These are phyloP conservation scores for Pseudolaguvia tuberculata DNA, from an alignment of 2,113 vertebrate genomes.

Conservation along the genomic window DNA sequence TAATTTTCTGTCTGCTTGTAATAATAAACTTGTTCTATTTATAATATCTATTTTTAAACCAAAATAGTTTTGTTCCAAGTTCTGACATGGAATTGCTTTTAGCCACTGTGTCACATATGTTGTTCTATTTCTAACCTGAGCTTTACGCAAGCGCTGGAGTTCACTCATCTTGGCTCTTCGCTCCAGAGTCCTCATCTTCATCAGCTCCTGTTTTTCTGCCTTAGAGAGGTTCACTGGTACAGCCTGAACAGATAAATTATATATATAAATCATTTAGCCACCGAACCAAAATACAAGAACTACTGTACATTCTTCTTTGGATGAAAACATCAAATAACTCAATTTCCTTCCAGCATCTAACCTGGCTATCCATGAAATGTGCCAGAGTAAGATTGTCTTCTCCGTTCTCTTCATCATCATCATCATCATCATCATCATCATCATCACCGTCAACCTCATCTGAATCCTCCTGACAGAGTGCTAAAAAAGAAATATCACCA, in stretches of 20 bases:
- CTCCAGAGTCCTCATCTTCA: slow-evolving; percentile 73
- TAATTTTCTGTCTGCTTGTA: too few species aligned
- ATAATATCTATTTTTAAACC: too few species aligned
- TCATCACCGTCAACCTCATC: slow-evolving; percentile 58
- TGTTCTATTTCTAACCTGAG: slow-evolving; percentile 72
- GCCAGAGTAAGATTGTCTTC: slow-evolving; percentile 52
- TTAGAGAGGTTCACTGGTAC: slow-evolving; percentile 52
- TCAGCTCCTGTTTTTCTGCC: slow-evolving; percentile 68
- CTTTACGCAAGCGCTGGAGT: slow-evolving; percentile 78
- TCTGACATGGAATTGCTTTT: too few species aligned
- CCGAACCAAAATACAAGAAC: not conserved
- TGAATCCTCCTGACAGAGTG: slow-evolving; percentile 50
- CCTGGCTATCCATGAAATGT: slow-evolving; percentile 59
- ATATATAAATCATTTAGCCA: not conserved
- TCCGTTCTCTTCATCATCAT: slow-evolving; percentile 47
- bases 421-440: slow-evolving; percentile 51
- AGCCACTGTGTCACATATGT: too few species aligned
- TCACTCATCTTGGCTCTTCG: slow-evolving; percentile 76
- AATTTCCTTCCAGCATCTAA: slow-evolving; percentile 29
- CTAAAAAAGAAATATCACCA: slow-evolving; percentile 9
- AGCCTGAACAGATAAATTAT: slow-evolving; percentile 40
- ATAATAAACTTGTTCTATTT: too few species aligned
- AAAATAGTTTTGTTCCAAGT: too few species aligned
- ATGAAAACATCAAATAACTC: not conserved
- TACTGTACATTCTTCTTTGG: not conserved